phyloP scores from a whole-genome alignment of 2,113 vertebrate genomes.

The Centropus unirufus region DNA sequence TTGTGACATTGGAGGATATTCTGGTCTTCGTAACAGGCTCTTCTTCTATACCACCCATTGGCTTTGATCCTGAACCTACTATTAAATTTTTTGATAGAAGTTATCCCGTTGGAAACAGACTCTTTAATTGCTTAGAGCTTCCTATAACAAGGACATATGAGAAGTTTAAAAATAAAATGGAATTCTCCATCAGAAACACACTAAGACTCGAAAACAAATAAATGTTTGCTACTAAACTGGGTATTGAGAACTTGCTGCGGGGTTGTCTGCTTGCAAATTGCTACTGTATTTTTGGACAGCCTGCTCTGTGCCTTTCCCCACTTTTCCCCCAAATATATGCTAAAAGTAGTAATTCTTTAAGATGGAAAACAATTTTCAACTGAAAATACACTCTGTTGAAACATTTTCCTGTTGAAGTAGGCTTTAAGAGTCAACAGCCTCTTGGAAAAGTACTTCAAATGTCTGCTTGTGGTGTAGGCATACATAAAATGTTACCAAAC shows the following conservation, averaged over 20 bases:
- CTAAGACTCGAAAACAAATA: conserved; percentile 55
- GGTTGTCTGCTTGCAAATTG: conserved; percentile 33
- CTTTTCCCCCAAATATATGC: not conserved
- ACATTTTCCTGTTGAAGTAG: not conserved
- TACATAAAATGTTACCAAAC: not conserved
- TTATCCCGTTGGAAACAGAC: conserved; percentile 82
- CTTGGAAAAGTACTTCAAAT: not conserved
- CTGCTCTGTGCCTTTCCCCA: not conserved
- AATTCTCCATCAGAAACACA: conserved; percentile 80
- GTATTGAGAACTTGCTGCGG: conserved; percentile 35
- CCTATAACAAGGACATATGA: conserved; percentile 83
- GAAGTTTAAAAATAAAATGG: conserved; percentile 88
- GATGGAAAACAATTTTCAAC: not conserved
- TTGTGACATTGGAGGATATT: conserved; percentile 86
- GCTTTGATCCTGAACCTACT: conserved; percentile 82
- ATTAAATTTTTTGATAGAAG: conserved; percentile 80
- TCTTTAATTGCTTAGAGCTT: conserved; percentile 80
- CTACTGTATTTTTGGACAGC: conserved; percentile 31
- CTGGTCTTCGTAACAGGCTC: conserved; percentile 85
- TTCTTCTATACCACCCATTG: conserved; percentile 76
- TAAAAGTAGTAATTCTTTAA: not conserved
- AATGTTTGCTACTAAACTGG: conserved; percentile 29
- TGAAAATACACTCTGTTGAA: not conserved
- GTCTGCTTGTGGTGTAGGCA: not conserved
- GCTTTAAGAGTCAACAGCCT: not conserved